Conservation (phyloP, 30 jellyfish, hydroid and myxozoan genomes). For the Hydractinia echinata region DNA sequence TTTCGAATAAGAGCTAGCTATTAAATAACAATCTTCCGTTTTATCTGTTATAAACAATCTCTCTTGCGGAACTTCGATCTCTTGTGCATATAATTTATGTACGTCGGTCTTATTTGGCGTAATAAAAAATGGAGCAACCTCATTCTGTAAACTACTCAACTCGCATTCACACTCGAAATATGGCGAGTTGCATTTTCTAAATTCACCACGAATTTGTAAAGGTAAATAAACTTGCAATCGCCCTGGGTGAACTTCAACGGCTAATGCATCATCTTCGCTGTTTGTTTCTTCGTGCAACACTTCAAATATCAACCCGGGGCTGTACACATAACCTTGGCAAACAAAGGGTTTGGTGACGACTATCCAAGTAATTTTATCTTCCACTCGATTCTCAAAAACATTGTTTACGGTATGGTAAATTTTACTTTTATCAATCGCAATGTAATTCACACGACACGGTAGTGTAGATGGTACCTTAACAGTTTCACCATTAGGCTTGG, state of each 20-base stretch:
- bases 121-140: not conserved
- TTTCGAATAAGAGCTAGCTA: not conserved
- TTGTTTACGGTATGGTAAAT: slow-evolving; percentile 7
- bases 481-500: slow-evolving; percentile 7
- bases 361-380: slow-evolving; percentile 11
- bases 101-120: not conserved
- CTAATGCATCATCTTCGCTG: not conserved
- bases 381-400: not conserved
- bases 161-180: not conserved
- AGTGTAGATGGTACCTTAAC: not conserved
- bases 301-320: slow-evolving; percentile 22
- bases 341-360: slow-evolving; percentile 15
- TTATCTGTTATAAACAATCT: not conserved
- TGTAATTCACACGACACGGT: not conserved
- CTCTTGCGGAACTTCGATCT: slow-evolving; percentile 12
- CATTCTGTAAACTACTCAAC: not conserved
- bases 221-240: slow-evolving; percentile 17
- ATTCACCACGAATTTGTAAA: slow-evolving; percentile 16
- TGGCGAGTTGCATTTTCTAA: slow-evolving; percentile 7
- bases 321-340: slow-evolving; percentile 1
- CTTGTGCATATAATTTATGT: not conserved
- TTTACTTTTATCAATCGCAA: not conserved
- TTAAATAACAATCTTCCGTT: not conserved
- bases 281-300: not conserved
- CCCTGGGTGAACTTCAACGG: slow-evolving; percentile 30